Percentiles rank a stretch among this genome's conserved stretches.
Conservation (phyloP, 2,113 vertebrate genomes). For the Urocitellus parryii region DNA sequence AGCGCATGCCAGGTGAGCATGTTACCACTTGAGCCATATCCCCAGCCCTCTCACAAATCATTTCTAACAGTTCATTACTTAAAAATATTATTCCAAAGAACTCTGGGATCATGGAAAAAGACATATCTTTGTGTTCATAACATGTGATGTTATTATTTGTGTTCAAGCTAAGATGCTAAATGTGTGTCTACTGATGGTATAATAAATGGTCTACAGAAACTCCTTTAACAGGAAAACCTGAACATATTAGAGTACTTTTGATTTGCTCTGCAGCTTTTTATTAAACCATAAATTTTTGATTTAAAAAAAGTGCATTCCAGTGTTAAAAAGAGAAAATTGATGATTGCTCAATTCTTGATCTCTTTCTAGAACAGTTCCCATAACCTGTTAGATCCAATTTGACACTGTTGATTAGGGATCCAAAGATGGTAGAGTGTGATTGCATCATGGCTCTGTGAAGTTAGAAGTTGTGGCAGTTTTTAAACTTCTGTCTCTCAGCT, state of each 20-base stretch:
- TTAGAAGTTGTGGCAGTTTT: neutral
- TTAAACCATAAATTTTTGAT: conserved; percentile 58
- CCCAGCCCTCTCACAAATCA: neutral
- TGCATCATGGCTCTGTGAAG: neutral
- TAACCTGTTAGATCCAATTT: neutral
- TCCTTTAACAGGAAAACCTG: conserved; percentile 21
- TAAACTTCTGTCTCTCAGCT: neutral
- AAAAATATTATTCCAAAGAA: neutral
- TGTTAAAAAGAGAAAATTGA: neutral
- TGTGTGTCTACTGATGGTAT: neutral
- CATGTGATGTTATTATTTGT: neutral
- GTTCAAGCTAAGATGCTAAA: conserved; percentile 57
- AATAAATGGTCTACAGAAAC: neutral
- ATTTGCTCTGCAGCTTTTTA: conserved; percentile 73
- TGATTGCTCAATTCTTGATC: conserved; percentile 6
- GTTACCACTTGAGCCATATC: no score
- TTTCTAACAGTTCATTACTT: neutral
- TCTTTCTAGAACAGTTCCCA: neutral
- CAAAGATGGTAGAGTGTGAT: neutral
- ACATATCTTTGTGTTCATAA: neutral
- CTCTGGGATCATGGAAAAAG: neutral
- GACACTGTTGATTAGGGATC: neutral
- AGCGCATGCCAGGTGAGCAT: no score
- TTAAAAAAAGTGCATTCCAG: neutral
- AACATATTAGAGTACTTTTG: conserved; percentile 72